Evolutionary conservation across 2,797 vertebrate species (phyloP).

Genomic region (Malacoraja senta): DNA sequence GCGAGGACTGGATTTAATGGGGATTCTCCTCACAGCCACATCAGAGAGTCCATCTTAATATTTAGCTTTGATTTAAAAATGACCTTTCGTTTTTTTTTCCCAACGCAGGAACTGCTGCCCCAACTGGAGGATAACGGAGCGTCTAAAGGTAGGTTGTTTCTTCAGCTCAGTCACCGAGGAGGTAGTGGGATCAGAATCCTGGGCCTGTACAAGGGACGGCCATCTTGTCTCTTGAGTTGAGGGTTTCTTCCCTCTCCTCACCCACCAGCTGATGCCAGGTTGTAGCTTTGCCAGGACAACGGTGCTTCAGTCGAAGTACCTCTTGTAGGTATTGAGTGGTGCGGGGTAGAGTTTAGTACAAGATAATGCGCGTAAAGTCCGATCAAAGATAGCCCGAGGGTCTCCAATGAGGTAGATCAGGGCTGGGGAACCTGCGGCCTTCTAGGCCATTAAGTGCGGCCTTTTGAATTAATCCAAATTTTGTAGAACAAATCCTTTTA

Average conservation of each 20-base stretch:
- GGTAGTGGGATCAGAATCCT: not conserved
- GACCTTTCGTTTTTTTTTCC: not conserved
- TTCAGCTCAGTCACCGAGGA: not conserved
- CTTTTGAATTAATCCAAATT: too few species aligned
- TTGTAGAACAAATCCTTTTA: too few species aligned
- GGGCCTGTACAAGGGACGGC: not conserved
- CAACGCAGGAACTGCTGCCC: constrained; percentile 72
- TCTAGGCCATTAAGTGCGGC: too few species aligned
- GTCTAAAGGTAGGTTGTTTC: constrained; percentile 58
- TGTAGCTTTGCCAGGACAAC: not conserved
- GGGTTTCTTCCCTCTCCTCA: not conserved
- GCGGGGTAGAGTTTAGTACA: too few species aligned
- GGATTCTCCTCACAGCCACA: not conserved
- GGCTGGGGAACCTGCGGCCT: too few species aligned
- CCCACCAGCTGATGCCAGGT: not conserved
- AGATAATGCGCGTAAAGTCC: too few species aligned
- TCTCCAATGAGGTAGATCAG: too few species aligned
- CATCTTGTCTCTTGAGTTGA: not conserved
- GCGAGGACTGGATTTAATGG: not conserved
- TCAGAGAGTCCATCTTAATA: not conserved
- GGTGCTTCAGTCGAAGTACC: not conserved
- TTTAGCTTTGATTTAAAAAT: not conserved
- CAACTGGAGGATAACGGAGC: constrained; percentile 70
- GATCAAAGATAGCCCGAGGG: too few species aligned
- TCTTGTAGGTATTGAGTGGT: too few species aligned